Conservation (phyloP, 2,797 vertebrate genomes). For the Taeniopygia guttata region DNA sequence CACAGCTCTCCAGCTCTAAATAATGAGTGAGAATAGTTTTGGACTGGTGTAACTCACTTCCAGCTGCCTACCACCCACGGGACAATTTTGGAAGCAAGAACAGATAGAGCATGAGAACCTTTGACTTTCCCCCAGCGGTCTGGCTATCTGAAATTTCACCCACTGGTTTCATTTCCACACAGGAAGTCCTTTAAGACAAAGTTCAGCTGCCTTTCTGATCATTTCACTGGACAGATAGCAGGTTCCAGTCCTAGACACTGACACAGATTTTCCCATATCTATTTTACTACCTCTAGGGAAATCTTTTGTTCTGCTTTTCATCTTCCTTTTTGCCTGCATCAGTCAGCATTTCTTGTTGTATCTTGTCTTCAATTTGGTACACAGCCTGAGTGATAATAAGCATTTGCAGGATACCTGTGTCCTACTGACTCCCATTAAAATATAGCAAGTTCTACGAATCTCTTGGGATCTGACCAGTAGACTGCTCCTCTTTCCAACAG, state of each 20-base stretch:
- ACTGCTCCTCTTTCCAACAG: neutral
- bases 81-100: neutral
- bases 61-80: neutral
- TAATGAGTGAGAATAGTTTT: neutral
- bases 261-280: neutral
- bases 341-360: conserved; percentile 7
- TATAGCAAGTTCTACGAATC: neutral
- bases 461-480: neutral
- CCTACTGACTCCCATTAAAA: neutral
- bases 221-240: neutral
- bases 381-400: conserved; percentile 5
- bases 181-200: neutral
- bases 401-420: neutral
- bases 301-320: neutral
- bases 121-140: neutral
- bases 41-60: neutral
- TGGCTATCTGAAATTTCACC: neutral
- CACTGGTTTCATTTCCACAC: neutral
- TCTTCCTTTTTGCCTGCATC: neutral
- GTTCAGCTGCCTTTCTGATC: neutral
- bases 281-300: neutral
- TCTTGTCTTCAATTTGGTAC: conserved; percentile 15
- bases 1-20: neutral
- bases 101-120: neutral
- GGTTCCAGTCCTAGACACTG: neutral